Conservation (phyloP, 2,888 invertebrate genomes). For the Ophion ventricosus region DNA sequence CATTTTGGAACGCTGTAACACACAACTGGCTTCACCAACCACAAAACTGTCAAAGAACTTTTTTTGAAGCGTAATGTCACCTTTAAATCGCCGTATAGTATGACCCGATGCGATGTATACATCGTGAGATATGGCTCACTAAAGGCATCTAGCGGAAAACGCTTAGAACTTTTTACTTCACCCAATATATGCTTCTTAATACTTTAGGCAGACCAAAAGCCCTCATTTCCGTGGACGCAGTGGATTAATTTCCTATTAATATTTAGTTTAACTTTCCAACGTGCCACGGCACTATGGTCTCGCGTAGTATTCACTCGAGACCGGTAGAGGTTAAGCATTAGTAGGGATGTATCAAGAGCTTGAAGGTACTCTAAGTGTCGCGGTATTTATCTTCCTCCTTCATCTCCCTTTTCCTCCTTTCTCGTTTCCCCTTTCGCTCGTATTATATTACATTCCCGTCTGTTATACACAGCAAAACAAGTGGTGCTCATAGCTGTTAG, state of each 20-base stretch:
- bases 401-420: conserved; percentile 27
- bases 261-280: conserved; percentile 63
- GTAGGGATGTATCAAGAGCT: conserved; percentile 41
- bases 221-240: conserved; percentile 9
- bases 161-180: too few relatives aligned
- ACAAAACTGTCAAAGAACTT: too few relatives aligned
- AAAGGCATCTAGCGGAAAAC: too few relatives aligned
- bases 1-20: too few relatives aligned
- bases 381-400: conserved; percentile 41
- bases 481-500: neutral
- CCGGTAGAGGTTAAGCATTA: conserved; percentile 28
- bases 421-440: conserved; percentile 24
- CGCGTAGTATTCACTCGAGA: conserved; percentile 49
- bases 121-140: too few relatives aligned
- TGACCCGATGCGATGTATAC: too few relatives aligned
- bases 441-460: conserved; percentile 12
- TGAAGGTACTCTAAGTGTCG: conserved; percentile 36
- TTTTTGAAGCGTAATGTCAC: too few relatives aligned
- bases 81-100: too few relatives aligned
- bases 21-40: too few relatives aligned
- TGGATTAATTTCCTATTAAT: conserved; percentile 67
- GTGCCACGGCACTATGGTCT: conserved; percentile 15
- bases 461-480: conserved; percentile 1
- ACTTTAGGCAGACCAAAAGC: conserved; percentile 29
- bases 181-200: too few relatives aligned